Evolutionary conservation across 2,797 vertebrate genomes (phyloP), one percentile per base, ranked within the genome.

Genomic region (Bradypodion ventrale): DNA sequence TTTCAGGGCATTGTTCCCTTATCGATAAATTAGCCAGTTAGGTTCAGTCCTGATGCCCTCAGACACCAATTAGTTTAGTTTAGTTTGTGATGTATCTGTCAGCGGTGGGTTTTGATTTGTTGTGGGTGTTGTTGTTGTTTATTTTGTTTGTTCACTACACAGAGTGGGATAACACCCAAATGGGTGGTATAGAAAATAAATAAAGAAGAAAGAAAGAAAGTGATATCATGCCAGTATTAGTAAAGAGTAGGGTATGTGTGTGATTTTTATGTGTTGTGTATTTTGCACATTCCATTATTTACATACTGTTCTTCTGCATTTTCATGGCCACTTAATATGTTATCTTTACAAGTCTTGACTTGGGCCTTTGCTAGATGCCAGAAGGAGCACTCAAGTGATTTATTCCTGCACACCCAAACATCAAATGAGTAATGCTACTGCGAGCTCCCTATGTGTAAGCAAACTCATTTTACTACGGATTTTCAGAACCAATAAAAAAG

Each of bases 401-500:
- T 94, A 93, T 93, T 90, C 92, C 88, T 89, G 85, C 85, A 90
- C 89, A 91, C 84, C 83, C 46, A 88, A 86, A 94, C 87, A 83
- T 84, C 91, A 91, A 92, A 92, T 94, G 94, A 94, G 90, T 94
- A 92, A 93, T 92, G 89, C 79, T 87, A 70, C 83, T 86, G 86
- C 89, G 80, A 85, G 85, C 87, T 94, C 92, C 92, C 92, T 86
- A 87, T 90, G 92, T 91, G 92, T 91, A 90, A 85, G 92, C 84
- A 92, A 86, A 19, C 90, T 90, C 84, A 84, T 93, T 93, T 94
- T 93, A 93, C 91, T 91, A 90, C 91, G 90, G 92, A 94, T 94
- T 93, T 93, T 94, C 94, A 94, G 88, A 90, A 94, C 92, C 91
- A 89, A 93, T 94, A 94, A 93, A 93, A 80, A 91, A 87, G 82